phyloP scores from a whole-genome alignment of 2,797 vertebrate genomes.

The Rallus crepitans region DNA sequence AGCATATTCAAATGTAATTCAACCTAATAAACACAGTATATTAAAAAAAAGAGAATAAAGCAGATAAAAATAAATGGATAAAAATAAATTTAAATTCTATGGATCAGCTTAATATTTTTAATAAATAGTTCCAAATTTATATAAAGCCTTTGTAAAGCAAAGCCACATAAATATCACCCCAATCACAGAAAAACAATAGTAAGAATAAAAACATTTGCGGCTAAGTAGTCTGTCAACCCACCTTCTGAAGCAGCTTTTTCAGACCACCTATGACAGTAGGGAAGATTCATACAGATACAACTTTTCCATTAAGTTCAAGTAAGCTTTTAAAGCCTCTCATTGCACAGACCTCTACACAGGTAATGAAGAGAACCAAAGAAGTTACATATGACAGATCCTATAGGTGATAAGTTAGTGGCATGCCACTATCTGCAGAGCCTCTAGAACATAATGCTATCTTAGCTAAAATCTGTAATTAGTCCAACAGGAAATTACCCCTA shows the following conservation, averaged over 20 bases:
- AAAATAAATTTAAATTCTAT: not conserved
- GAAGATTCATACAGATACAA: not conserved
- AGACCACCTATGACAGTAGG: not conserved
- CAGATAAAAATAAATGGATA: not conserved
- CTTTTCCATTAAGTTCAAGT: not conserved
- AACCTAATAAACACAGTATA: not conserved
- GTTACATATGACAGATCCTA: not conserved
- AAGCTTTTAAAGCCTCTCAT: not conserved
- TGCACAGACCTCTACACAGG: not conserved
- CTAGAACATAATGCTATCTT: not conserved
- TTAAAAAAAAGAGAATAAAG: not conserved
- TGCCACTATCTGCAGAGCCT: not conserved
- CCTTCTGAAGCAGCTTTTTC: not conserved
- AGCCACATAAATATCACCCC: not conserved
- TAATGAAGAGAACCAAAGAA: not conserved
- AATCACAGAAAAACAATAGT: not conserved
- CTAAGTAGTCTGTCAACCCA: not conserved
- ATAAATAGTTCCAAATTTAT: not conserved
- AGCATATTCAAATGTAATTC: not conserved
- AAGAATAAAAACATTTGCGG: rapidly evolving
- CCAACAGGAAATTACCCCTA: not conserved
- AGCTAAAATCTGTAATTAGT: not conserved
- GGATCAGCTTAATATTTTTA: not conserved
- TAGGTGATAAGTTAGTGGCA: not conserved
- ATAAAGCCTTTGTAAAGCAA: not conserved